A percentile compares a stretch with the other conserved stretches of the same genome.
These are phyloP conservation scores for Coptodon bakossiorum DNA, from an alignment of 2,113 vertebrate genomes.

Conservation along the genomic window DNA sequence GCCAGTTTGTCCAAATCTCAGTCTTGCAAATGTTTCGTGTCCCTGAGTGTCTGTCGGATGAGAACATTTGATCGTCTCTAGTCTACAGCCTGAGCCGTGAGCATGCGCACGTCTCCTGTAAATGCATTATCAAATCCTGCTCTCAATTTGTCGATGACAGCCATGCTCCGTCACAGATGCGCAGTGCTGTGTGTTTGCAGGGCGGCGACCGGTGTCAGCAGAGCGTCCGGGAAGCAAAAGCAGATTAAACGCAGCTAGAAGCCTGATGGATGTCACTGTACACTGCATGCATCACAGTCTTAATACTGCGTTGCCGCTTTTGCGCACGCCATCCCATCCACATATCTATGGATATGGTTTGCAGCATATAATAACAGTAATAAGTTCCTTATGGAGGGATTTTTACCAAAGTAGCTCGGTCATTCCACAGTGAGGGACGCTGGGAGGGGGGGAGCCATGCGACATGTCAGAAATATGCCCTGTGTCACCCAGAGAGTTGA, in stretches of 20 bases:
- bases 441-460: neutral
- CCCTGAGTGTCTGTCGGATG: neutral
- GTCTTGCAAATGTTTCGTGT: neutral
- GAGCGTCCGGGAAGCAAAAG: neutral
- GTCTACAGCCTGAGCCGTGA: neutral
- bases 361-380: constrained; percentile 48
- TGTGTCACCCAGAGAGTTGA: neutral
- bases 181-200: neutral
- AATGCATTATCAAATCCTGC: neutral
- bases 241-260: constrained; percentile 8
- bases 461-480: neutral
- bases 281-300: constrained; percentile 24
- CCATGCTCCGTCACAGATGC: neutral
- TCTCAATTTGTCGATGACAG: neutral
- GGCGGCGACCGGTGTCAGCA: neutral
- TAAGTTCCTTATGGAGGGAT: constrained; percentile 30
- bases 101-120: neutral
- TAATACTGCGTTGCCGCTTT: constrained; percentile 4
- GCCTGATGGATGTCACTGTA: constrained; percentile 19
- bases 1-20: neutral
- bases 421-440: neutral
- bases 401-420: neutral
- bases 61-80: neutral
- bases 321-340: neutral
- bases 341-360: constrained; percentile 20